Evolutionary conservation across 2,888 invertebrate genomes (phyloP), one percentile per base, ranked within the genome.

Genomic region (Mimumesa dahlbomi): DNA sequence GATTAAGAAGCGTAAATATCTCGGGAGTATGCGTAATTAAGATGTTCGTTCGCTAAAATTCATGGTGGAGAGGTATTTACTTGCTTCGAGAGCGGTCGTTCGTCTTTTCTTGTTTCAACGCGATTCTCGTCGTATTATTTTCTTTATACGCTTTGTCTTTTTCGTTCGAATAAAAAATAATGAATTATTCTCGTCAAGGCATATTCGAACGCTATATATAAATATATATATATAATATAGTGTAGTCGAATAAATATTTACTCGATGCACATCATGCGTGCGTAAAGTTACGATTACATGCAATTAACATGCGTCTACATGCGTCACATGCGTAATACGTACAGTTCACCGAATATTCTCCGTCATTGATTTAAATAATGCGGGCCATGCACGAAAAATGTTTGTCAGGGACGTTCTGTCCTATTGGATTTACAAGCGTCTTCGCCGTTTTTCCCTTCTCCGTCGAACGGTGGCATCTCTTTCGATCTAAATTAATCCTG

Each of bases 351-450:
- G 34, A 11, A 34, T 29, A n/a, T 54, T 38, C 16, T 40, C 40
- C 34, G 9, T 63, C 22, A 63, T 62, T 2, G 25, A 48, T 48
- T 45, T 40, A 56, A 42, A 45, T 29, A 34, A 46, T 6, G 34
- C 29, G 36, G 40, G 36, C n/a, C 56, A 56, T 34, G 34, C 34
- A 34, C 34, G 45, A 34, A 11, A 42, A 34, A 48, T 14, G 16
- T 29, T 34, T 2, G 25, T 11, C 29, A 7, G 25, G 52, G 34
- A 21, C 21, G 6, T 13, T 56, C n/a, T n/a, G n/a, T n/a, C n/a
- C n/a, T n/a, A n/a, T n/a, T 45, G 54, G 54, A 56, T 56, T 56
- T 56, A 56, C 54, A 45, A 56, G 54, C 34, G 19, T n/a, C 16
- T 46, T 42, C 42, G 16, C 18, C 5, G 22, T 46, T n/a, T n/a